Base-by-base conservation (phyloP, 2,888 invertebrate species). In the Protodeltote pygarga region DNA sequence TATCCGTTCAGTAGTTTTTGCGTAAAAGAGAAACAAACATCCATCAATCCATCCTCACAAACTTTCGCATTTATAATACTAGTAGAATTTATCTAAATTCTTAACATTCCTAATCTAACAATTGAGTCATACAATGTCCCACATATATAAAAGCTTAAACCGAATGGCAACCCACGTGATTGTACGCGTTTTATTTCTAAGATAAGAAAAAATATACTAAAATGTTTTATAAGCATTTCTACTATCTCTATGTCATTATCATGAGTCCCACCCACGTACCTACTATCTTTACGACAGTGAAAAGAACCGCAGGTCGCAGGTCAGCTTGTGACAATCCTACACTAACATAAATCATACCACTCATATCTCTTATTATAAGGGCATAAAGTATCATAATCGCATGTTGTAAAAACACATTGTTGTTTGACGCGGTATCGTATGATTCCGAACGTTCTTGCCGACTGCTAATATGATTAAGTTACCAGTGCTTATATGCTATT, bases 191-290 rank as follows among this genome's bases (percentile, higher is more conserved):
- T 31, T 29, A 9, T 24, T 28, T 21, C 5, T 13, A n/a, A 19
- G 39, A 45, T 48, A 42, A 41, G 2, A 6, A 6, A 21, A 11
- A 32, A 13, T 13, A 15, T 21, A 16, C 24, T 8, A 10, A 34
- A 15, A 15, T 44, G 24, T 59, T 55, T 40, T 25, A 29, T 32
- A 31, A 57, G 6, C 41, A 55, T 51, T 39, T 38, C 20, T 23
- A 42, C 31, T 53, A 65, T 65, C 69, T 45, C 13, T 42, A 33
- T 46, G 33, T 33, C 40, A n/a, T n/a, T n/a, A n/a, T n/a, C 14
- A 28, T 9, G 24, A 13, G 60, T 57, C 74, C 79, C 82, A 77
- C 81, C 75, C 81, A 79, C 76, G 73, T 72, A n/a, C n/a, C 44
- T 80, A 13, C 34, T 72, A 78, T 81, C 77, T 64, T 58, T 44